phyloP scores from a whole-genome alignment of 2,888 invertebrate species.

The Alitta virens region DNA sequence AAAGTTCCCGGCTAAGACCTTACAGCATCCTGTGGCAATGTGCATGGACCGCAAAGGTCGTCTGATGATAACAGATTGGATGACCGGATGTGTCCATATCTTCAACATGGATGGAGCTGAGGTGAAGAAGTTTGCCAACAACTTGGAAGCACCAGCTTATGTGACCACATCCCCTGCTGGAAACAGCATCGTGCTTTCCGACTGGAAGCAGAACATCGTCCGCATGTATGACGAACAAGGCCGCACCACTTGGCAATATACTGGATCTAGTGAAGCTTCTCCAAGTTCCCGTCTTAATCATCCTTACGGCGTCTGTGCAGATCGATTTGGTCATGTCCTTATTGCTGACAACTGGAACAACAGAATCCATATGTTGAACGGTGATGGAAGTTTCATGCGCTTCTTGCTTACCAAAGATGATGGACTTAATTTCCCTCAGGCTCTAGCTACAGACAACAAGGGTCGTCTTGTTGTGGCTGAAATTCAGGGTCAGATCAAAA shows the following conservation, averaged over 20 bases:
- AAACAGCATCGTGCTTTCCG: conserved; percentile 26
- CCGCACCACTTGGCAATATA: conserved; percentile 26
- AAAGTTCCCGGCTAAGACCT: conserved; percentile 22
- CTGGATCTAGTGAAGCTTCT: conserved; percentile 25
- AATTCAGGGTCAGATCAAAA: conserved; percentile 30
- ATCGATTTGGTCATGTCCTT: conserved; percentile 31
- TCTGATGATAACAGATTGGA: conserved; percentile 32
- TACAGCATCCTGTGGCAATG: conserved; percentile 33
- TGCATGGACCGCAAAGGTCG: conserved; percentile 24
- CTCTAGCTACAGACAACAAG: conserved; percentile 22
- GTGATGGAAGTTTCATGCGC: conserved; percentile 28
- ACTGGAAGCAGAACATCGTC: conserved; percentile 33
- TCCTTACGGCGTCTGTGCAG: conserved; percentile 32
- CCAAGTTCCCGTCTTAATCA: conserved; percentile 29
- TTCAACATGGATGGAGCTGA: conserved; percentile 23
- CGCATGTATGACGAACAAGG: conserved; percentile 29
- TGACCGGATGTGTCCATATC: conserved; percentile 26
- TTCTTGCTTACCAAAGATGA: conserved; percentile 29
- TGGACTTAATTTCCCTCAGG: conserved; percentile 32
- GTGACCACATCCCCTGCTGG: conserved; percentile 25
- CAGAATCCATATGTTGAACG: conserved; percentile 28
- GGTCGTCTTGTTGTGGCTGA: conserved; percentile 31
- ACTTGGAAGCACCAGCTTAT: conserved; percentile 32
- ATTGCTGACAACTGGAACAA: conserved; percentile 36
- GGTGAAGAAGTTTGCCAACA: conserved; percentile 24